A percentile compares a stretch with the other conserved stretches of the same genome.
These are phyloP conservation scores for Lysiphlebus fabarum DNA, from an alignment of 1,140 invertebrate species.

Conservation along the genomic window DNA sequence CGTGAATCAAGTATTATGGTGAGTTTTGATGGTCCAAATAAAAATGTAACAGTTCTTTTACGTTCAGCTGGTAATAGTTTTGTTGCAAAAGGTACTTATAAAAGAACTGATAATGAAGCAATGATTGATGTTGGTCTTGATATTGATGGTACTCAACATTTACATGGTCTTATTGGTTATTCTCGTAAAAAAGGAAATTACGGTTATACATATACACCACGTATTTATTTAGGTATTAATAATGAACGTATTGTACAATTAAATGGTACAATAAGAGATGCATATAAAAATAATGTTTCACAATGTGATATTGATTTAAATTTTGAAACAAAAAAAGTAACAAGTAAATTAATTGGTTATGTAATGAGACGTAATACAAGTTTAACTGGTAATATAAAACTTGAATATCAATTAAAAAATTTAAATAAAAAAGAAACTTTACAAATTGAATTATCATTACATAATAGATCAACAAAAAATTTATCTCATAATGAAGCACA, in stretches of 20 bases:
- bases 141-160: slow-evolving; percentile 67
- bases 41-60: slow-evolving; percentile 61
- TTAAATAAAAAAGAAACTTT: slow-evolving; percentile 64
- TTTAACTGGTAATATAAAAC: slow-evolving; percentile 58
- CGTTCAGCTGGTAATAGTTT: slow-evolving; percentile 63
- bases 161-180: slow-evolving; percentile 62
- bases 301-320: slow-evolving; percentile 67
- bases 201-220: slow-evolving; percentile 65
- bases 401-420: slow-evolving; percentile 68
- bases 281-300: slow-evolving; percentile 65
- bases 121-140: slow-evolving; percentile 65
- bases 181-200: slow-evolving; percentile 55
- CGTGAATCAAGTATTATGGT: slow-evolving; percentile 61
- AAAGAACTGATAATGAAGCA: slow-evolving; percentile 63
- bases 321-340: slow-evolving; percentile 68
- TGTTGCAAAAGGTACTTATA: slow-evolving; percentile 63
- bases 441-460: slow-evolving; percentile 63
- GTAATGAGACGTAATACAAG: slow-evolving; percentile 59
- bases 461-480: slow-evolving; percentile 62
- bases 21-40: slow-evolving; percentile 55
- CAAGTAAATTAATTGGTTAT: slow-evolving; percentile 66
- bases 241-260: slow-evolving; percentile 64
- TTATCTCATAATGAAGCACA: slow-evolving; percentile 61
- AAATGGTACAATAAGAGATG: slow-evolving; percentile 58
- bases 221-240: slow-evolving; percentile 65